Evolutionary conservation across 2,888 invertebrate genomes (phyloP), one percentile per base, ranked within the genome.

Genomic region (Lobophora halterata): DNA sequence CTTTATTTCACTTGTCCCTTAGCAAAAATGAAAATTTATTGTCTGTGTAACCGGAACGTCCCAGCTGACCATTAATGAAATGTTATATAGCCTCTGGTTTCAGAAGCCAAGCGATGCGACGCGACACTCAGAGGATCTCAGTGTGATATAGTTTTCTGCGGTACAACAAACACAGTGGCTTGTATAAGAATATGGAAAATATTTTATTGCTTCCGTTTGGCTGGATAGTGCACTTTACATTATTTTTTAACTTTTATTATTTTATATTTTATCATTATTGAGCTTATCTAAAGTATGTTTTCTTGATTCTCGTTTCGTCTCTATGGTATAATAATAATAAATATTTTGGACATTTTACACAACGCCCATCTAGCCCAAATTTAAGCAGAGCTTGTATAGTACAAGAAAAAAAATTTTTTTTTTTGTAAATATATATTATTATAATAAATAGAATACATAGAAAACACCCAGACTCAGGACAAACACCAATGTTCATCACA

Each of bases 11-110:
- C 80, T 79, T 73, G 78, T 77, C 74, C 79, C 67, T 65, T 69
- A 53, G 77, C 65, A 77, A 75, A 79, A 80, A 82, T 83, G 81
- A 81, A 77, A 80, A 82, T 82, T 81, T 83, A 82, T 82, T 66
- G 79, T 77, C 65, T 65, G 63, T 61, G 71, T 69, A 71, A 77
- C 63, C 64, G 63, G 63, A 63, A 63, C 62, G 65, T 66, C 65
- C 71, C 60, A 61, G 65, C 67, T 74, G 78, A 77, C 77, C 77
- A 61, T 75, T 78, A 80, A 78, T 78, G 78, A 79, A 79, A 79
- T 78, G 74, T 71, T 76, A 77, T 79, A 76, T 75, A 64, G 75
- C 63, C n/a, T 53, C 38, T 50, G 52, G 42, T 37, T 47, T 38
- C 51, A 42, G 35, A 39, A 41, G 34, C 45, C 50, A 51, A 54